These are phyloP conservation scores for Athene noctua DNA, from an alignment of 2,113 vertebrate species.

Conservation along the genomic window DNA sequence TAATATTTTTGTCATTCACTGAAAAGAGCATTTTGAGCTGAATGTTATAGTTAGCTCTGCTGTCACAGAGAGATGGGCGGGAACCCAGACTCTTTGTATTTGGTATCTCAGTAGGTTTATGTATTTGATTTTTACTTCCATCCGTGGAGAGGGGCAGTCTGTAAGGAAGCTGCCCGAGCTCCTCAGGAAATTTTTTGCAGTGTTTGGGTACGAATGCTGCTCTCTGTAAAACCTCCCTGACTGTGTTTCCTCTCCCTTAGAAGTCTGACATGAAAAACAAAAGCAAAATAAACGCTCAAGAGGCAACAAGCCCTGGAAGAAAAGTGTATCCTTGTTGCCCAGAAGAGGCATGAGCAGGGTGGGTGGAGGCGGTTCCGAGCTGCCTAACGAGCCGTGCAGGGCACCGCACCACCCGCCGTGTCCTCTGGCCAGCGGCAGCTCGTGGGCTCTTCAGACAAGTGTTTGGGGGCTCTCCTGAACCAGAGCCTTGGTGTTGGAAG, in stretches of 20 bases:
- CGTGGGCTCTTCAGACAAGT: accelerated
- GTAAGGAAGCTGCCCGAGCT: neutral
- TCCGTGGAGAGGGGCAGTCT: neutral
- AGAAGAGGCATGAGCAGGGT: accelerated
- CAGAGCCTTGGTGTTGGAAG: neutral
- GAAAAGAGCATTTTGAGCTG: neutral
- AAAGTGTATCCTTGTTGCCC: accelerated
- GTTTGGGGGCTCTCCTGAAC: neutral
- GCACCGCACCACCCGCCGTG: accelerated
- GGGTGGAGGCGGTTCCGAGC: accelerated
- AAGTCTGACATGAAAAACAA: neutral
- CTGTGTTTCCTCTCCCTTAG: neutral
- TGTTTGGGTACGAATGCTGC: neutral
- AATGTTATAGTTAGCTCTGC: neutral
- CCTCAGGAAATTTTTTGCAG: neutral
- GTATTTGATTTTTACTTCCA: neutral
- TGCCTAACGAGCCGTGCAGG: accelerated
- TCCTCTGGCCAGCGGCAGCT: neutral
- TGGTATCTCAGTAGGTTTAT: neutral
- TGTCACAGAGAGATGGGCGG: neutral
- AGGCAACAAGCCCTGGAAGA: neutral
- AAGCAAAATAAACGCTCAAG: neutral
- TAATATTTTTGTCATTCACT: neutral
- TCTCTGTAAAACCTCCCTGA: neutral
- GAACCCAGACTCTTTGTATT: neutral